Percentiles rank a stretch among this genome's conserved stretches.
Conservation (phyloP, 1,140 invertebrate genomes). For the Drosophila truncata region DNA sequence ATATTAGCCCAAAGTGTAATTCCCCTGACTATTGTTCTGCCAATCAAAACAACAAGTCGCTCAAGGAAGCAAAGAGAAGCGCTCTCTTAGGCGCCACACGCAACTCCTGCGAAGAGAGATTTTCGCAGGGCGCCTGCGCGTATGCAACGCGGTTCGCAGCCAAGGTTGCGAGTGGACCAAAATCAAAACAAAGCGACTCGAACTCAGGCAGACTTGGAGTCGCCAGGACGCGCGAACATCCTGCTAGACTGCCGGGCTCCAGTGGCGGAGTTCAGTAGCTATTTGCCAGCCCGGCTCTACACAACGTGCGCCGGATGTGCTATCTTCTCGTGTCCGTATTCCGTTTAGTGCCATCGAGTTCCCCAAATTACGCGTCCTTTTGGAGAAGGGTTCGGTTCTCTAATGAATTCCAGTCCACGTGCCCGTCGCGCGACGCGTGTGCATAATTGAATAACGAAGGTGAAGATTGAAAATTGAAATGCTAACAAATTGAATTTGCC, state of each 20-base stretch:
- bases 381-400: conserved; percentile 34
- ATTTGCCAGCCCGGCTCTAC: conserved; percentile 67
- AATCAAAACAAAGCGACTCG: conserved; percentile 73
- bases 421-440: conserved; percentile 24
- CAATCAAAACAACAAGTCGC: background rate
- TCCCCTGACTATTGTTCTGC: background rate
- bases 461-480: conserved; percentile 84
- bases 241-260: conserved; percentile 34
- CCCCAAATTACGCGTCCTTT: conserved; percentile 6
- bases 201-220: conserved; percentile 59
- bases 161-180: conserved; percentile 39
- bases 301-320: conserved; percentile 64
- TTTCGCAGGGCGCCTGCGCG: conserved; percentile 71
- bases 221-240: conserved; percentile 53
- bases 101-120: conserved; percentile 48
- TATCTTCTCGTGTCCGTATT: conserved; percentile 2
- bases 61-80: conserved; percentile 48
- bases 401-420: conserved; percentile 45
- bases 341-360: conserved; percentile 10
- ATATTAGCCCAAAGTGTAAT: conserved; percentile 15
- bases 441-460: conserved; percentile 82
- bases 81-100: conserved; percentile 41
- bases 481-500: conserved; percentile 79
- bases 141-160: conserved; percentile 79
- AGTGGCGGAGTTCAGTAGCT: conserved; percentile 70